Evolutionary conservation across 2,888 invertebrate genomes (phyloP), one percentile per base, ranked within the genome.

Genomic region (Acrobasis suavella): DNA sequence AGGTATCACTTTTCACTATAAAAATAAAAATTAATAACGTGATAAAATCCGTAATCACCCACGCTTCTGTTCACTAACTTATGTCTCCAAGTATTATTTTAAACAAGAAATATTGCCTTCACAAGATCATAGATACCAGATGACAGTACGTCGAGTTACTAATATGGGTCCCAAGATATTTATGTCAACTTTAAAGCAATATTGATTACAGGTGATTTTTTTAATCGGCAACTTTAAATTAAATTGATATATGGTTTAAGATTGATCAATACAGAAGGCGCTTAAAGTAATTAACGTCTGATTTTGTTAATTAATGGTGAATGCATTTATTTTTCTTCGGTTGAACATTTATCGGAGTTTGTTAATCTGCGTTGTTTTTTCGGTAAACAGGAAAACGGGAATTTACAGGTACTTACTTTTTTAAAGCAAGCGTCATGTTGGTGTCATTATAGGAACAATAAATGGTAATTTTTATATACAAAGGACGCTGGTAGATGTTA

Each of bases 161-260:
- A 80, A 87, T 83, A 76, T 78, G 80, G 80, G 81, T 81, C 79
- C 77, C 72, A 72, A 71, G 76, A 74, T 83, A 87, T 86, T 84
- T 82, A 87, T 84, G 81, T 83, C 83, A 83, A 65, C 65, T 67
- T 66, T 65, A 60, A 64, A 68, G 75, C 42, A 56, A 80, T 83
- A 86, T 87, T 86, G 86, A 86, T 87, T 85, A 85, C 85, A 76
- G 72, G 70, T 67, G 74, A 79, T 70, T 78, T 76, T 78, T 80
- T 76, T 71, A 75, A 74, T 71, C 73, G 74, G 76, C 74, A 73
- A 76, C 73, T 78, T 75, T 81, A 80, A 83, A 78, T 78, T 77
- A 72, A 72, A 71, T 80, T 81, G 81, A 85, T 85, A 76, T 82
- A 81, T 74, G 69, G 75, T 65, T 64, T 64, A 65, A 79, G 76